phyloP scores from a whole-genome alignment of 1,140 invertebrate genomes.

The Ostrea denselamellosa region DNA sequence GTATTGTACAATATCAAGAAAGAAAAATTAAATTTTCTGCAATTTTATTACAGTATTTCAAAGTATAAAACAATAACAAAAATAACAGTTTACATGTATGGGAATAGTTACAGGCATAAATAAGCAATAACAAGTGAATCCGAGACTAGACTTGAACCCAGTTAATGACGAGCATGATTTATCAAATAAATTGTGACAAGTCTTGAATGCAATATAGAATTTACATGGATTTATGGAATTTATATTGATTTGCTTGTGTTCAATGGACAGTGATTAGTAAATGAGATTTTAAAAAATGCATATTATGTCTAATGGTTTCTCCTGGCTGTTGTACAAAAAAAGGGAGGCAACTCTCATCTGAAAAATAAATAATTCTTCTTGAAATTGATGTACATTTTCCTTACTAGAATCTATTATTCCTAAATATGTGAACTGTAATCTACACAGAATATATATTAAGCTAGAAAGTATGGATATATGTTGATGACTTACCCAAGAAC shows the following conservation, averaged over 20 bases:
- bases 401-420: background rate
- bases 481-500: background rate
- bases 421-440: background rate
- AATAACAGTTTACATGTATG: background rate
- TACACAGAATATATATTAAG: background rate
- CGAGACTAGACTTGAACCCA: background rate
- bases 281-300: background rate
- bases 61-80: constrained; percentile 23
- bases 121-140: background rate
- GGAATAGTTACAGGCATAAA: constrained; percentile 1
- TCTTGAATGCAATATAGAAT: background rate
- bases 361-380: background rate
- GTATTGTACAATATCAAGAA: background rate
- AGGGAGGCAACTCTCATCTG: background rate
- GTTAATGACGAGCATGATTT: background rate
- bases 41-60: constrained; percentile 17
- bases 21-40: background rate
- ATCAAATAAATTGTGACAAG: background rate
- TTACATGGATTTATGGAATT: background rate
- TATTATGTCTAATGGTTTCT: background rate
- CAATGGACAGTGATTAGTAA: background rate
- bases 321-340: background rate
- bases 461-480: background rate
- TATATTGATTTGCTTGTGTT: background rate
- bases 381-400: too few species aligned